Base-by-base conservation (phyloP, 23 tunicate species). In the Halocynthia aurantium region DNA sequence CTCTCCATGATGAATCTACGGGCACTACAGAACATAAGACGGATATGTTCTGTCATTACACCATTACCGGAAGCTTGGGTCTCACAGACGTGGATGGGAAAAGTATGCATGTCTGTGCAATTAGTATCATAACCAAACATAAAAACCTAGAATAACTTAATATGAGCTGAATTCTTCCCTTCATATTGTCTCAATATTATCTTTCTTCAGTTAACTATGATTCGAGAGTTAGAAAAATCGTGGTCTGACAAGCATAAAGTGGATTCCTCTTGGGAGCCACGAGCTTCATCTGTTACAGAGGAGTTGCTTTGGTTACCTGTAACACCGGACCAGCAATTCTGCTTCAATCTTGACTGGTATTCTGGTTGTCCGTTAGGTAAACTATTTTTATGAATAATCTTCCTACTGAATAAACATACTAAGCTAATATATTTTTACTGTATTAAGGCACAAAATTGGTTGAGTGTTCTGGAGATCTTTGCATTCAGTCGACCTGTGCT, bases 251-350 rank as follows among this genome's bases (percentile, higher is more conserved):
- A 65, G 21, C 70, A 65, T 65, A 49, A 65, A 65, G 19, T 65
- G 5, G 70, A 65, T 65, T 11, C 15, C 21, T 9, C 70, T 20
- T 80, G 74, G 85, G 58, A 18, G 7, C 53, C 61, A n/a, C 77
- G 96, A 44, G 68, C 58, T 6, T 78, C 81, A 10, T 89, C 96
- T 7, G 88, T 89, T 7, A 89, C 96, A 5, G 73, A 69, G 12
- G 96, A 89, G 11, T 69, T 66, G 7, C 52, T 89, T 58, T 89
- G 88, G 88, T 17, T 70, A 9, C 96, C 96, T 6, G 20, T 89
- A 5, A 84, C 88, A 6, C 96, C 96, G 40, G 88, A 89, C 65
- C 4, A 84, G 61, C 96, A 89, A 57, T 89, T 89, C 64, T 89
- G 96, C 52, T 79, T 89, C 52, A 73, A 84, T 52, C 75, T 89